Evolutionary conservation across 2,797 vertebrate genomes (phyloP), one percentile per base, ranked within the genome.

Genomic region (Manis pentadactyla): DNA sequence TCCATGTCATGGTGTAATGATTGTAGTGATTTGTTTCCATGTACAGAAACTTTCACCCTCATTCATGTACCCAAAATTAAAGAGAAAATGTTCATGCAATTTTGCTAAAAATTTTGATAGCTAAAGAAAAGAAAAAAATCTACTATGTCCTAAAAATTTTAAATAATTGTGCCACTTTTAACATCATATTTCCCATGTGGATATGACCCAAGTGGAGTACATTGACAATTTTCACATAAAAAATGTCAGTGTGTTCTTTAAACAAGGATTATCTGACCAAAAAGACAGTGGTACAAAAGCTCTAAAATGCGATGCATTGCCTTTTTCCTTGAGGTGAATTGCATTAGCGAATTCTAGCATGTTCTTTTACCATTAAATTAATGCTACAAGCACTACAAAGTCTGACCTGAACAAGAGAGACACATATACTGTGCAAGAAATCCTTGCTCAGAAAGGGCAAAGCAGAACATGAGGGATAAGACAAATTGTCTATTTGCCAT

Each of bases 301-400:
- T 68, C 82, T 94, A 77, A 79, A 53, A 46, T 75, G 15, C 51
- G 42, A 63, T 51, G 8, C 4, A 69, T 53, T 66, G 34, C 17
- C 51, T 93, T 93, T 93, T 78, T 79, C 59, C 71, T 79, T 31
- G 27, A 92, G 37, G 8, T 91, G 86, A 86, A 51, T 7, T 92
- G 89, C 61, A 87, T 87, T 94, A 92, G 21, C 84, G 64, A 93
- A 87, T 87, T 75, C 87, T 83, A 94, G 71, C 85, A 63, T 97
- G 92, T 93, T 91, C 94, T 93, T 55, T 95, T 49, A 89, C 91
- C 77, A 94, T 91, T 97, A 95, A 94, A 93, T 97, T 95, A 96
- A 96, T 93, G 75, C 86, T 85, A 92, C 66, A 46, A 87, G 71
- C 82, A 85, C 66, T 93, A 61, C 89, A 74, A 95, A 94, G 55